A percentile compares a stretch with the other conserved stretches of the same genome.
phyloP scores from a whole-genome alignment of 1,140 invertebrate genomes.

The Zeugodacus cucurbitae region DNA sequence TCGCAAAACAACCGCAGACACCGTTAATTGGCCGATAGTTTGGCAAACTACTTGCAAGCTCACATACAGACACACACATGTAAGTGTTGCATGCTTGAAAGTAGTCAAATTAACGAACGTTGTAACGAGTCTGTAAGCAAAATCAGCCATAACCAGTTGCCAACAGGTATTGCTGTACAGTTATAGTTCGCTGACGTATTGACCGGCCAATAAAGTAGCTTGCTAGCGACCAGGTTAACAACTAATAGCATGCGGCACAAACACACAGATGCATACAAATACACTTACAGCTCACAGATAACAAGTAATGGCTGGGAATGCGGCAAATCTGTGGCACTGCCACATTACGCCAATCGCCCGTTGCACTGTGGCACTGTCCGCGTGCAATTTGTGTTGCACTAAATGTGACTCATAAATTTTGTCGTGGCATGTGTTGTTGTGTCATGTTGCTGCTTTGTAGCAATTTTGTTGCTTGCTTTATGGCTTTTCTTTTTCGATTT shows the following conservation, averaged over 20 bases:
- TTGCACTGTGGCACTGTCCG: not conserved
- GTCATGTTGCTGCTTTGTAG: not conserved
- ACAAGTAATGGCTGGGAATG: not conserved
- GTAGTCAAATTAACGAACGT: constrained; percentile 13
- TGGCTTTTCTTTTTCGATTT: not conserved
- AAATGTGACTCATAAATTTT: constrained; percentile 36
- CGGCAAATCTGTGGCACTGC: constrained; percentile 16
- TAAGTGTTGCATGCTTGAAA: not conserved
- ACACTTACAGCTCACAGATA: not conserved
- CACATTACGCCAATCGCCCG: not conserved
- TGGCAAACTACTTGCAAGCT: constrained; percentile 18
- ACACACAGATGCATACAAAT: not conserved
- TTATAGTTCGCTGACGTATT: constrained; percentile 28
- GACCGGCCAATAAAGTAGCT: not conserved
- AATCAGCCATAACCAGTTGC: constrained; percentile 12
- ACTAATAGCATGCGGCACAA: not conserved
- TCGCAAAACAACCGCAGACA: not conserved
- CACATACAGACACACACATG: not conserved
- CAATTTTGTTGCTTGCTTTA: not conserved
- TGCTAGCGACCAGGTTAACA: not conserved
- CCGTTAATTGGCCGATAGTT: constrained; percentile 32
- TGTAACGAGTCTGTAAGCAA: constrained; percentile 19
- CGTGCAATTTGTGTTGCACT: constrained; percentile 24
- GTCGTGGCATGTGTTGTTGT: not conserved
- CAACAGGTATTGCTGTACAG: constrained; percentile 1